Conservation (phyloP, 1,140 invertebrate species). For the Caenorhabditis latens region DNA sequence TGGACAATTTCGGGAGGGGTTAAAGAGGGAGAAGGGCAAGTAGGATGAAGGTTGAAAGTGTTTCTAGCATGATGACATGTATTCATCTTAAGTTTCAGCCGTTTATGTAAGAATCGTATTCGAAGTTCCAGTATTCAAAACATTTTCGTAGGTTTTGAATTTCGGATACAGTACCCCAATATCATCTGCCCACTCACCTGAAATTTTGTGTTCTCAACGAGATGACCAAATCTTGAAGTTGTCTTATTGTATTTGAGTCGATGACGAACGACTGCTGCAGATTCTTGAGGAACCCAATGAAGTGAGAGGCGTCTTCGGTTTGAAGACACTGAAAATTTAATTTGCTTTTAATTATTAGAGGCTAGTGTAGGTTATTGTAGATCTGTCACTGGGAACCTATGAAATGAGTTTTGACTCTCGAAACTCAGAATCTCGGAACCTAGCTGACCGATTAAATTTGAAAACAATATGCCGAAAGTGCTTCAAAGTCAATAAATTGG, state of each 20-base stretch:
- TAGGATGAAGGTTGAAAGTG: not conserved
- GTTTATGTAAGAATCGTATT: not conserved
- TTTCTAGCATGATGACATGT: not conserved
- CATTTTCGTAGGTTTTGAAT: no score
- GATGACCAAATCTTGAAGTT: slow-evolving; percentile 70
- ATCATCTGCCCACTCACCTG: slow-evolving; percentile 58
- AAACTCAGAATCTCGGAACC: no score
- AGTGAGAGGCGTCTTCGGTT: slow-evolving; percentile 45
- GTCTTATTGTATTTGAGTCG: slow-evolving; percentile 66
- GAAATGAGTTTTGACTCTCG: no score
- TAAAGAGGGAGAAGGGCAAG: not conserved
- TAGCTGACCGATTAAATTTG: no score
- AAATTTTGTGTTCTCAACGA: slow-evolving; percentile 70
- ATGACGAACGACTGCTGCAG: slow-evolving; percentile 68
- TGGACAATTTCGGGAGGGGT: not conserved
- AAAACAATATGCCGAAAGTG: slow-evolving; percentile 24
- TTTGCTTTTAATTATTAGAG: no score
- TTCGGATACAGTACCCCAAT: no score
- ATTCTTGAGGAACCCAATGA: slow-evolving; percentile 56
- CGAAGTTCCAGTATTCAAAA: not conserved
- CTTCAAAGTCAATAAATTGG: not conserved
- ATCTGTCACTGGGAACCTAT: no score
- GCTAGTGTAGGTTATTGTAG: no score
- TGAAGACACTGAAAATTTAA: slow-evolving; percentile 40
- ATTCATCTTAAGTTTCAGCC: not conserved